These are phyloP conservation scores for Orgyia antiqua DNA, from an alignment of 2,888 invertebrate genomes.

Conservation along the genomic window DNA sequence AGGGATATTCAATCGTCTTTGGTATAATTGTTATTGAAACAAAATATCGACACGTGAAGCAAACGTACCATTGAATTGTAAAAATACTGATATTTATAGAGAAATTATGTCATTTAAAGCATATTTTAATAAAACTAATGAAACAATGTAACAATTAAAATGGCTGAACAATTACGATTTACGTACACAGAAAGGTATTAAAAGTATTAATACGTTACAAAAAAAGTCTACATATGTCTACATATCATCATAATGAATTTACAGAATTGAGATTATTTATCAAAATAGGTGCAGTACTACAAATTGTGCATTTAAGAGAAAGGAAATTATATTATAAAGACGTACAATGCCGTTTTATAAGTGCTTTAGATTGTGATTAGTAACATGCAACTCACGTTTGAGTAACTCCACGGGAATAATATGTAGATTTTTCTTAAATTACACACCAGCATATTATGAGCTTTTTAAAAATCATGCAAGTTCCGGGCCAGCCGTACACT, in stretches of 20 bases:
- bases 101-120: slow-evolving; percentile 67
- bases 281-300: slow-evolving; percentile 10
- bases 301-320: slow-evolving; percentile 19
- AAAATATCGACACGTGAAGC: slow-evolving; percentile 43
- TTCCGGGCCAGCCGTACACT: no score
- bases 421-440: no score
- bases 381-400: no score
- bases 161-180: slow-evolving; percentile 50
- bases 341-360: slow-evolving; percentile 6
- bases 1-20: slow-evolving; percentile 76
- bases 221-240: slow-evolving; percentile 6
- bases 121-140: slow-evolving; percentile 60
- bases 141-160: slow-evolving; percentile 61
- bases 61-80: slow-evolving; percentile 33
- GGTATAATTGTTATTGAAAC: slow-evolving; percentile 72
- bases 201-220: slow-evolving; percentile 21
- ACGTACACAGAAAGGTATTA: slow-evolving; percentile 27
- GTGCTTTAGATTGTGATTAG: no score
- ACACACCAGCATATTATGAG: no score
- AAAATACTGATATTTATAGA: slow-evolving; percentile 68
- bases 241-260: neutral
- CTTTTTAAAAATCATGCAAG: no score
- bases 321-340: slow-evolving; percentile 11
- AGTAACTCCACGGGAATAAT: no score
- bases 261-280: slow-evolving; percentile 1